These are phyloP conservation scores for Myotis myotis DNA, from an alignment of 2,797 vertebrate genomes.

Conservation along the genomic window DNA sequence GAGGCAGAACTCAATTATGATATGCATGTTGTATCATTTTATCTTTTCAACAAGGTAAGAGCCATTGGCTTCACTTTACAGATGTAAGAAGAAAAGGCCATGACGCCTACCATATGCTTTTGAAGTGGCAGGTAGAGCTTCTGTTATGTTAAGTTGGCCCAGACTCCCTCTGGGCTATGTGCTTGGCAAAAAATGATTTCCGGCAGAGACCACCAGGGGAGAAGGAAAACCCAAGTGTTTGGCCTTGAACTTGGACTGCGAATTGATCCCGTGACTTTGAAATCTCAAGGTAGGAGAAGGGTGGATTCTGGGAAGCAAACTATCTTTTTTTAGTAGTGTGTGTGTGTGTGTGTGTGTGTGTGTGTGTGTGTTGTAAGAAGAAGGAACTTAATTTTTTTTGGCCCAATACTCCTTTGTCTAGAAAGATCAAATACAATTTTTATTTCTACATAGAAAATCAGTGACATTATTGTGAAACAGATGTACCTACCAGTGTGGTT, in stretches of 20 bases:
- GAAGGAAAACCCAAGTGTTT: constrained; percentile 27
- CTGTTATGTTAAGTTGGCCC: not conserved
- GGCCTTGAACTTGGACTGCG: not conserved
- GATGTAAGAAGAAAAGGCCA: not conserved
- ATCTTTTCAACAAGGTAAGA: not conserved
- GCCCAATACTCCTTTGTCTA: not conserved
- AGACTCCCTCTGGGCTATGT: not conserved
- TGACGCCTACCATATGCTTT: not conserved
- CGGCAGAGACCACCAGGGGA: not conserved
- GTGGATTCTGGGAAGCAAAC: not conserved
- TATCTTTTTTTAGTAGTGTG: not conserved
- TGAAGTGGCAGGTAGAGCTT: not conserved
- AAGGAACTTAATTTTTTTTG: not conserved
- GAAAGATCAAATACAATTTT: constrained; percentile 3
- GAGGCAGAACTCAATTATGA: not conserved
- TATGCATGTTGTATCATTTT: not conserved
- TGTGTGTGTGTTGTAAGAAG: not conserved
- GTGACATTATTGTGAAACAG: not conserved
- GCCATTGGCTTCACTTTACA: not conserved
- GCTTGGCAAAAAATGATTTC: not conserved
- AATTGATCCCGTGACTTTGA: not conserved
- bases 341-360: not conserved
- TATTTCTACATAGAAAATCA: not conserved
- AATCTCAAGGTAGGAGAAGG: not conserved
- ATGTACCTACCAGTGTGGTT: not conserved